phyloP scores from a whole-genome alignment of 2,888 invertebrate species.

The Phymatocera aterrima region DNA sequence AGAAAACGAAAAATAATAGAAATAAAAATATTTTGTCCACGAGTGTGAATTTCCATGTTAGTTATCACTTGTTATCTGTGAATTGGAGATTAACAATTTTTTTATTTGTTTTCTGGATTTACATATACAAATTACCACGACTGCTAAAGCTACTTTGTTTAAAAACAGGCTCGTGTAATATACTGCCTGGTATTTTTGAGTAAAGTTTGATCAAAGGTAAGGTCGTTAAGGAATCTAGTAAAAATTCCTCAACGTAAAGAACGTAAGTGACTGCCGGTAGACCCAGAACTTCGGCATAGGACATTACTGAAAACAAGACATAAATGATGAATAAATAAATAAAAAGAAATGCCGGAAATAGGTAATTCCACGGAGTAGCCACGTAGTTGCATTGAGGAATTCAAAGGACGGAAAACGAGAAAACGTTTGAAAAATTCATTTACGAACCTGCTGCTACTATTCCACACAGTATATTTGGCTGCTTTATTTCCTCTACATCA shows the following conservation, averaged over 20 bases:
- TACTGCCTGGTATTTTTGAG: constrained; percentile 56
- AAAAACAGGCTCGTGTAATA: constrained; percentile 55
- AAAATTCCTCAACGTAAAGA: constrained; percentile 67
- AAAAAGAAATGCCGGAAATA: neutral
- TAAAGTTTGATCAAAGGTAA: constrained; percentile 64
- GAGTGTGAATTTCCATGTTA: neutral
- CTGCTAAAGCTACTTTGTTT: constrained; percentile 60
- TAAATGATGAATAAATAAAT: constrained; percentile 48
- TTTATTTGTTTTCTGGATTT: too few species aligned
- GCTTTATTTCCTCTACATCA: constrained; percentile 57
- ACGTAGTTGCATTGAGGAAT: neutral
- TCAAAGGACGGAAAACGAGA: too few species aligned
- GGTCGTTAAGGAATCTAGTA: constrained; percentile 65
- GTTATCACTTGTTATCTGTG: neutral
- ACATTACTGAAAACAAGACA: constrained; percentile 62
- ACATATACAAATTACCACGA: constrained; percentile 71
- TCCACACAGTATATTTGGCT: constrained; percentile 69
- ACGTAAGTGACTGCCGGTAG: constrained; percentile 64
- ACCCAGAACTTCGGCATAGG: constrained; percentile 65
- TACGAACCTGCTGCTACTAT: constrained; percentile 69
- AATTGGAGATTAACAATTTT: constrained; percentile 3
- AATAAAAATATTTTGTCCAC: constrained; percentile 35
- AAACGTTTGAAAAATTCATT: neutral
- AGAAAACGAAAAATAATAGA: constrained; percentile 37
- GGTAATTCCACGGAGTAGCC: neutral